Conservation (phyloP, 2,888 invertebrate genomes). For the Acrobasis repandana region DNA sequence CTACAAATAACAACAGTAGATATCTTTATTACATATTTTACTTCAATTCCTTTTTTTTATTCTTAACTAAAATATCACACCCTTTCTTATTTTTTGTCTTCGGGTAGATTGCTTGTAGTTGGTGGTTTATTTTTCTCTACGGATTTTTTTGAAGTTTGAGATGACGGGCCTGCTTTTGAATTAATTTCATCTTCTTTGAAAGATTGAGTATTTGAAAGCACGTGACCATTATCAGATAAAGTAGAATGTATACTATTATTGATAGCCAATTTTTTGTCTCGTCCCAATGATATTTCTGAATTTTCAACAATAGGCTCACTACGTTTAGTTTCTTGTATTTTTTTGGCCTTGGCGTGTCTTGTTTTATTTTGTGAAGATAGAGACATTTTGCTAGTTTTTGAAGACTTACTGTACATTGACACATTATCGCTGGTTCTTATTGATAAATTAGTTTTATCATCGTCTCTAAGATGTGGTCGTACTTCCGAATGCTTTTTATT, state of each 20-base stretch:
- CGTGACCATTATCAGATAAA: constrained; percentile 25
- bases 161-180: constrained; percentile 5
- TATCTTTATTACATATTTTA: background rate
- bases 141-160: constrained; percentile 16
- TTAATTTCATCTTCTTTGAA: constrained; percentile 24
- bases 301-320: constrained; percentile 13
- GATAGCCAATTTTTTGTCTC: background rate
- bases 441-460: constrained; percentile 21
- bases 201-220: constrained; percentile 22
- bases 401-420: background rate
- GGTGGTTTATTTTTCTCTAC: constrained; percentile 14
- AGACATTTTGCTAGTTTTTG: constrained; percentile 4
- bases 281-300: constrained; percentile 7
- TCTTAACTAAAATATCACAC: background rate
- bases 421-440: background rate
- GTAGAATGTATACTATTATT: constrained; percentile 27
- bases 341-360: constrained; percentile 20
- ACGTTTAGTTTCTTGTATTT: constrained; percentile 18
- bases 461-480: constrained; percentile 33
- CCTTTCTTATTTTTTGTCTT: background rate
- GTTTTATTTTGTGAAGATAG: constrained; percentile 9
- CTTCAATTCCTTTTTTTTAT: background rate
- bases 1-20: background rate
- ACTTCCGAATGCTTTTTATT: constrained; percentile 57
- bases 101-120: constrained; percentile 13